Conservation (phyloP, 2,888 invertebrate species). For the Drymonia ruficornis region DNA sequence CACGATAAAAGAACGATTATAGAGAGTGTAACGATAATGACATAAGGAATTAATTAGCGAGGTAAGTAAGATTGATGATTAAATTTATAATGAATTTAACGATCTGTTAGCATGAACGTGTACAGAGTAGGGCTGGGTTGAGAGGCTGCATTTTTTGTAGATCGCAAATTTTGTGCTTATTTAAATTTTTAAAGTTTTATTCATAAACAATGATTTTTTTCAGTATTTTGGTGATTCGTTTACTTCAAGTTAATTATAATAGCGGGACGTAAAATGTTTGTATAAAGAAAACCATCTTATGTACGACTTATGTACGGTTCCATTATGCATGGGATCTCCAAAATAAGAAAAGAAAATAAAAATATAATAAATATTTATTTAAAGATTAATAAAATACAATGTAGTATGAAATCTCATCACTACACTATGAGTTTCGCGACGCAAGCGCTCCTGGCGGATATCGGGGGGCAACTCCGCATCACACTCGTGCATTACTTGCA, state of each 20-base stretch:
- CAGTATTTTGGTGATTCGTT: too few relatives aligned
- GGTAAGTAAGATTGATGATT: not conserved
- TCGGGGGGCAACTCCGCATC: conserved; percentile 24
- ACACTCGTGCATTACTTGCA: conserved; percentile 39
- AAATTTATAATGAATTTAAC: not conserved
- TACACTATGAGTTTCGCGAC: conserved; percentile 45
- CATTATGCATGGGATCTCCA: too few relatives aligned
- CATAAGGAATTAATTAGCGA: conserved; percentile 1
- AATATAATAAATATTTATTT: too few relatives aligned
- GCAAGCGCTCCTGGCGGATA: conserved; percentile 46
- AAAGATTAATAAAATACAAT: too few relatives aligned
- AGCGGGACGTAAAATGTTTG: too few relatives aligned
- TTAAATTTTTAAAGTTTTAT: too few relatives aligned
- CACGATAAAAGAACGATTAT: not conserved
- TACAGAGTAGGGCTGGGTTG: not conserved
- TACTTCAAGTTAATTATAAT: too few relatives aligned
- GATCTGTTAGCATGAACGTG: not conserved
- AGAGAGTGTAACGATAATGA: conserved; percentile 2
- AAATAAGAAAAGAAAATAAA: too few relatives aligned
- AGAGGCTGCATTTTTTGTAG: not conserved
- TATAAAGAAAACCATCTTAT: too few relatives aligned
- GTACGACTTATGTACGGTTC: too few relatives aligned
- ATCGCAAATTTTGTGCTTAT: too few relatives aligned
- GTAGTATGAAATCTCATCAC: conserved; percentile 20
- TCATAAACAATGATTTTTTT: too few relatives aligned